Evolutionary conservation across 2,888 invertebrate species (phyloP).

Genomic region (Kryphioiulus occultus): DNA sequence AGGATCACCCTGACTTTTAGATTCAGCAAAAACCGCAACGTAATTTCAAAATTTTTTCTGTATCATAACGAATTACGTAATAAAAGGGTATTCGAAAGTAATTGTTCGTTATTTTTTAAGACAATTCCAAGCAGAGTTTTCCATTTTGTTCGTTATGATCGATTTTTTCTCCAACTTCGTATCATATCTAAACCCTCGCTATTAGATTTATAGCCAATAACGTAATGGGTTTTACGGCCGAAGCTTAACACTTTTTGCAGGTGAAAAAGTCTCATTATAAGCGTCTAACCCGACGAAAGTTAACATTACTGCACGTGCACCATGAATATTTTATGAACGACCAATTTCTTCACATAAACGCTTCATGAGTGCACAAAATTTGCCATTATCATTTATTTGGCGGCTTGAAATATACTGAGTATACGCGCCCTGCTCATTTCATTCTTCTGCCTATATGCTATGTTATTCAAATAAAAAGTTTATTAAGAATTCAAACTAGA

Average conservation of each 20-base stretch:
- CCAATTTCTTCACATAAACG: constrained; percentile 26
- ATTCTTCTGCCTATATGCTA: background rate
- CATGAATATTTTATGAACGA: constrained; percentile 35
- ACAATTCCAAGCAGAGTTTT: background rate
- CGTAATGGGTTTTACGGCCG: background rate
- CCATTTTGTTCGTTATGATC: background rate
- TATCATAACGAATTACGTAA: background rate
- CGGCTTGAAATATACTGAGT: background rate
- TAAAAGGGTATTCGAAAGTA: background rate
- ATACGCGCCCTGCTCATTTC: background rate
- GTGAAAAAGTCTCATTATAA: constrained; percentile 6
- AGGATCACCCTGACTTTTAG: too few species aligned
- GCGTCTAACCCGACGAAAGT: background rate
- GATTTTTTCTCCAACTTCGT: background rate
- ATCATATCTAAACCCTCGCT: background rate
- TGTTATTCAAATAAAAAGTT: background rate
- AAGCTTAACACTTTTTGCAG: background rate
- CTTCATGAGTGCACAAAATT: constrained; percentile 25
- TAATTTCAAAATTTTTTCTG: background rate
- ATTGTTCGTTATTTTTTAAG: background rate
- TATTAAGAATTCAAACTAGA: background rate
- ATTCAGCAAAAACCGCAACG: too few species aligned
- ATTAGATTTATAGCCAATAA: constrained; percentile 7
- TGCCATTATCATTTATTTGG: constrained; percentile 19
- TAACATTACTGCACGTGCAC: background rate